These are phyloP conservation scores for Limonius californicus DNA, from an alignment of 1,140 invertebrate genomes.

Conservation along the genomic window DNA sequence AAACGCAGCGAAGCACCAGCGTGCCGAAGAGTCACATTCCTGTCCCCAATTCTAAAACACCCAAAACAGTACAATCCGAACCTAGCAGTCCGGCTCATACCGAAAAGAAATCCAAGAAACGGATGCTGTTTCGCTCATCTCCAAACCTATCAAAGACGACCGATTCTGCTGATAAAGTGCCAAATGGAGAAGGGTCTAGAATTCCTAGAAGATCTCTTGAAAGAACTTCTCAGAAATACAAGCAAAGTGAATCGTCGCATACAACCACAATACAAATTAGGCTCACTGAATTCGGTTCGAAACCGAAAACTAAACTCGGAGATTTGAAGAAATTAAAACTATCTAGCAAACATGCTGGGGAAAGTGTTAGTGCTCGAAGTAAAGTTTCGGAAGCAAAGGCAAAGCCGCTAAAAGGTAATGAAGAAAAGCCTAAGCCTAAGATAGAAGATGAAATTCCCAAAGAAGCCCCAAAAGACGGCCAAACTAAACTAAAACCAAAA, in stretches of 20 bases:
- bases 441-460: background rate
- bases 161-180: background rate
- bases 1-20: conserved; percentile 36
- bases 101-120: conserved; percentile 11
- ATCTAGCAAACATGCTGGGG: too few species aligned
- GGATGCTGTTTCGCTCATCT: conserved; percentile 29
- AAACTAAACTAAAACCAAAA: conserved; percentile 13
- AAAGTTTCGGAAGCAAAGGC: too few species aligned
- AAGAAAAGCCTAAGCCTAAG: background rate
- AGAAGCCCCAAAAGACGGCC: background rate
- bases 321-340: too few species aligned
- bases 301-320: too few species aligned
- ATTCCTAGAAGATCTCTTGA: conserved; percentile 11
- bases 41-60: conserved; percentile 19
- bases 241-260: background rate
- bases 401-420: too few species aligned
- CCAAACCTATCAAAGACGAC: conserved; percentile 33
- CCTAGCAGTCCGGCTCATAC: conserved; percentile 27
- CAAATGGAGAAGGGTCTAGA: background rate
- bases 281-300: background rate
- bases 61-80: conserved; percentile 20
- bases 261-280: background rate
- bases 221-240: background rate
- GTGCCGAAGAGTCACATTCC: conserved; percentile 36
- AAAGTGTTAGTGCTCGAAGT: too few species aligned